These are phyloP conservation scores for Rhyacophila brunnea DNA, from an alignment of 1,140 invertebrate genomes.

Conservation along the genomic window DNA sequence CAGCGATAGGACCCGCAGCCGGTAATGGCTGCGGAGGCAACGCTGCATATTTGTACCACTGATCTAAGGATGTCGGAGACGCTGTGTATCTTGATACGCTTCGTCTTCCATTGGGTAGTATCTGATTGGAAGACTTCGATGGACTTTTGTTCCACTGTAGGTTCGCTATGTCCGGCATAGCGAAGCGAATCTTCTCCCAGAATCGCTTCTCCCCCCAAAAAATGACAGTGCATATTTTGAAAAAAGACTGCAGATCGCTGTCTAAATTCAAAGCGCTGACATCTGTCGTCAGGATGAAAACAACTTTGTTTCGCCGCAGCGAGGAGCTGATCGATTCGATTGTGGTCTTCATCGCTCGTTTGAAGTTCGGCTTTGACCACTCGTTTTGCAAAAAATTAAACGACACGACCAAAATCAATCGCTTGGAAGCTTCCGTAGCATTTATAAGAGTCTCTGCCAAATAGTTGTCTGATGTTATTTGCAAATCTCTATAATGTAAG, in stretches of 20 bases:
- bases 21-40: slow-evolving; percentile 48
- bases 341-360: slow-evolving; percentile 70
- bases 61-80: slow-evolving; percentile 53
- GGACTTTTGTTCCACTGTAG: slow-evolving; percentile 55
- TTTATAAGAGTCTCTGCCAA: slow-evolving; percentile 76
- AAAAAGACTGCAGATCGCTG: slow-evolving; percentile 75
- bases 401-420: slow-evolving; percentile 71
- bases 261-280: slow-evolving; percentile 77
- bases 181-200: slow-evolving; percentile 86
- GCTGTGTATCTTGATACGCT: slow-evolving; percentile 51
- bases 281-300: slow-evolving; percentile 70
- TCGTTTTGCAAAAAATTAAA: slow-evolving; percentile 72
- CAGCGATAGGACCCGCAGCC: slow-evolving; percentile 38
- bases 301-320: slow-evolving; percentile 67
- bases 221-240: slow-evolving; percentile 80
- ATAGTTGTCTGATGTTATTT: slow-evolving; percentile 67
- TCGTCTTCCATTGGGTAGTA: slow-evolving; percentile 49
- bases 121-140: slow-evolving; percentile 48
- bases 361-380: slow-evolving; percentile 72
- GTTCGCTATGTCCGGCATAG: slow-evolving; percentile 75
- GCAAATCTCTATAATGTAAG: slow-evolving; percentile 73
- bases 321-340: slow-evolving; percentile 63
- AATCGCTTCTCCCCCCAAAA: slow-evolving; percentile 84
- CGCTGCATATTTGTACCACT: slow-evolving; percentile 55
- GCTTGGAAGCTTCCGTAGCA: slow-evolving; percentile 71